Conservation (phyloP, 2,888 invertebrate species). For the Xanthia togata region DNA sequence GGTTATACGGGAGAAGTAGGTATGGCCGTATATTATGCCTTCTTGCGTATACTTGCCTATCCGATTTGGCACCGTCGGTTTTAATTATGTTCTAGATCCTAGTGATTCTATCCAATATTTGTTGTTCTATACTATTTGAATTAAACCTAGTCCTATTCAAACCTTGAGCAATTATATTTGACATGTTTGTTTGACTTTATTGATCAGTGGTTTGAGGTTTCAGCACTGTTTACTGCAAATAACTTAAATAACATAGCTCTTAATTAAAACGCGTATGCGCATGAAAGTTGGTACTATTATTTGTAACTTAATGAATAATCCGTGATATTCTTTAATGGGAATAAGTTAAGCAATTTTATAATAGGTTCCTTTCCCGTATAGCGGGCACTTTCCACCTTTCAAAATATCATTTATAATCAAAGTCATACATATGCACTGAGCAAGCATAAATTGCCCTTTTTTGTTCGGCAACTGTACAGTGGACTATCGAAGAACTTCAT, state of each 20-base stretch:
- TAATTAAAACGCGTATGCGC: not conserved
- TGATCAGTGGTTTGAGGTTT: conserved; percentile 5
- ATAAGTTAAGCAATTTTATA: no score
- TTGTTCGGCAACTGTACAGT: not conserved
- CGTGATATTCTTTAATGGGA: no score
- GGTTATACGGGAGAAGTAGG: no score
- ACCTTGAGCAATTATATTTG: not conserved
- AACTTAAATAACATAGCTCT: conserved; percentile 8
- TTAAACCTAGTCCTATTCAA: not conserved
- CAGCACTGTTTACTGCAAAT: not conserved
- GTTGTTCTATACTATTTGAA: conserved; percentile 2
- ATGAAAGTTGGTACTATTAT: not conserved
- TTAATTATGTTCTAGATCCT: conserved; percentile 10
- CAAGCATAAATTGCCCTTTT: not conserved
- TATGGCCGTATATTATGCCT: not conserved
- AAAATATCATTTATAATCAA: not conserved
- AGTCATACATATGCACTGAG: not conserved
- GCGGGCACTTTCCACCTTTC: not conserved
- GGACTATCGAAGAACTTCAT: no score
- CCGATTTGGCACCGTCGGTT: not conserved
- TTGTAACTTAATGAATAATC: not conserved
- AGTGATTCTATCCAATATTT: not conserved
- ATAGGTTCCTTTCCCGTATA: not conserved
- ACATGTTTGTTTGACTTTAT: conserved; percentile 2
- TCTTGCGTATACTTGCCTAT: not conserved